These are phyloP conservation scores for Drosophila kanapiae DNA, from an alignment of 1,140 invertebrate genomes.

Conservation along the genomic window DNA sequence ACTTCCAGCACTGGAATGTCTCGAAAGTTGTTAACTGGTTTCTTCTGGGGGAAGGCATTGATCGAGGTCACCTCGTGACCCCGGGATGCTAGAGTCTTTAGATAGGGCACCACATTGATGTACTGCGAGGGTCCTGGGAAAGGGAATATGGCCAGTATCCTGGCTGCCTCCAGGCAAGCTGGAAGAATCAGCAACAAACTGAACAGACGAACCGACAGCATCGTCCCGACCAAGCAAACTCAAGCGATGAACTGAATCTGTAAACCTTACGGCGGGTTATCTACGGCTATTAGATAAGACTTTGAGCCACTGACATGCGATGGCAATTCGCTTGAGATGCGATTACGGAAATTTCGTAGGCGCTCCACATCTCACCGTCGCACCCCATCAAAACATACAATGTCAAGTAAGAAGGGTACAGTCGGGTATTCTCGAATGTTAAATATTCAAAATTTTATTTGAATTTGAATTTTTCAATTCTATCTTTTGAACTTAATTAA, in stretches of 20 bases:
- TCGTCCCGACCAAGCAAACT: neutral
- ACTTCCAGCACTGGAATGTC: slow-evolving; percentile 63
- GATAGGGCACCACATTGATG: slow-evolving; percentile 85
- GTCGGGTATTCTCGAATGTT: neutral
- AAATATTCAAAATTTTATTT: too few relatives aligned
- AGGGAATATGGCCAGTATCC: slow-evolving; percentile 74
- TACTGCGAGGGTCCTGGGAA: slow-evolving; percentile 77
- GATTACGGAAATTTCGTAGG: slow-evolving; percentile 43
- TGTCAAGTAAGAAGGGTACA: neutral
- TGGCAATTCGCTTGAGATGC: slow-evolving; percentile 36
- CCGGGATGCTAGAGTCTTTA: slow-evolving; percentile 88
- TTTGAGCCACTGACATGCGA: slow-evolving; percentile 45
- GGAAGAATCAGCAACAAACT: slow-evolving; percentile 25
- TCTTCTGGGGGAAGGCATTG: slow-evolving; percentile 87
- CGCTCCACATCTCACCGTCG: slow-evolving; percentile 13
- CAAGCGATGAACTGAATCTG: slow-evolving; percentile 39
- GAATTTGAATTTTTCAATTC: too few relatives aligned
- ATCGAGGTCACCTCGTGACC: slow-evolving; percentile 90
- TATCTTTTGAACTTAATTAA: too few relatives aligned
- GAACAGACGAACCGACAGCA: slow-evolving; percentile 29
- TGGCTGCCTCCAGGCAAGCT: slow-evolving; percentile 44
- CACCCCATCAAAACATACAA: slow-evolving; percentile 13
- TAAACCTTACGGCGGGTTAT: neutral
- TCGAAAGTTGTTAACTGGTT: slow-evolving; percentile 65
- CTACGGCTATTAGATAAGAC: slow-evolving; percentile 31